Evolutionary conservation across 2,113 vertebrate species (phyloP).

Genomic region (Xyrauchen texanus): DNA sequence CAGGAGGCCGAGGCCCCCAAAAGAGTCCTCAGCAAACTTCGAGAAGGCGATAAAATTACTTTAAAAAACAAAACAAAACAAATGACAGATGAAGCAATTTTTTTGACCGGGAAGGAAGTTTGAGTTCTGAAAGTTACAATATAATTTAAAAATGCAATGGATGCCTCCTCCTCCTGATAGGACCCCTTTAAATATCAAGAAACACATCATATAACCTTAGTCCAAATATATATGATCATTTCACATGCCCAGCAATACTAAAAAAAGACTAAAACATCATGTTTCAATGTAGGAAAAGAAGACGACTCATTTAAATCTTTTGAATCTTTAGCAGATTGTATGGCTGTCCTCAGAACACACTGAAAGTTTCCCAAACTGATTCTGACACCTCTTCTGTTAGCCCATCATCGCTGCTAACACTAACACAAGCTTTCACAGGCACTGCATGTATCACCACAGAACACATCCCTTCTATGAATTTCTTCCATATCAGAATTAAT

Average conservation of each 20-base stretch:
- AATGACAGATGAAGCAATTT: too few relatives aligned
- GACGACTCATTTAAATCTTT: neutral
- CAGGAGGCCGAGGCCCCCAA: too few relatives aligned
- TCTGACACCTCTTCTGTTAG: constrained; percentile 78
- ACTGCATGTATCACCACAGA: constrained; percentile 77
- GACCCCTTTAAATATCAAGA: neutral
- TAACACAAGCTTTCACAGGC: constrained; percentile 81
- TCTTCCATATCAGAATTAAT: constrained; percentile 76
- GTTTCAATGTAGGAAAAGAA: constrained; percentile 5
- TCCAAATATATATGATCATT: neutral
- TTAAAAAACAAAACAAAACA: too few relatives aligned
- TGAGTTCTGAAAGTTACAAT: too few relatives aligned
- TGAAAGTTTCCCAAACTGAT: constrained; percentile 51
- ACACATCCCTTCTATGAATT: constrained; percentile 77
- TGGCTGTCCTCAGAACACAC: constrained; percentile 46
- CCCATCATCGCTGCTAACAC: constrained; percentile 75
- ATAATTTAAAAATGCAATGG: too few relatives aligned
- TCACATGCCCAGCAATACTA: neutral
- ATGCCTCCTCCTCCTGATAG: neutral
- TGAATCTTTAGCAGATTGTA: constrained; percentile 51
- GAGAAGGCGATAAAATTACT: too few relatives aligned
- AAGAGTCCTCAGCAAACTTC: too few relatives aligned
- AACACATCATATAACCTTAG: neutral
- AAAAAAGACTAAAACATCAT: neutral
- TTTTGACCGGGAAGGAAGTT: too few relatives aligned